Evolutionary conservation across 2,797 vertebrate genomes (phyloP).

Genomic region (Mormyrops attenuatus): DNA sequence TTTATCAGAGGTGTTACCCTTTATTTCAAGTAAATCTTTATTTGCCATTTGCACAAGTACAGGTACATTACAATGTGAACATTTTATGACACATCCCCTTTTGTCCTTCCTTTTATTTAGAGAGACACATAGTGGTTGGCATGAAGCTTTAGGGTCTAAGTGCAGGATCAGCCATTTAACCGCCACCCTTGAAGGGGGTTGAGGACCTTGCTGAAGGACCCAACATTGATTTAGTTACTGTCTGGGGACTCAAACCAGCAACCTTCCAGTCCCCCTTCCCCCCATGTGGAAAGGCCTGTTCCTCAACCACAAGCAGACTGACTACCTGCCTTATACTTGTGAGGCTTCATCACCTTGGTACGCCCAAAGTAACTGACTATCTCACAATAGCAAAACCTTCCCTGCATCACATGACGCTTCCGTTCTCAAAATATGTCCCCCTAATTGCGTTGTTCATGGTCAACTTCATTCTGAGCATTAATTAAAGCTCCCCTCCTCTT

Average conservation of each 20-base stretch:
- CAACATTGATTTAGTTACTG: neutral
- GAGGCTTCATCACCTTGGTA: neutral
- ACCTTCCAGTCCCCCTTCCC: neutral
- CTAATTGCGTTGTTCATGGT: conserved; percentile 6
- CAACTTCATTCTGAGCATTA: conserved; percentile 11
- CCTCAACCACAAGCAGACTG: neutral
- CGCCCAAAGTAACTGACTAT: neutral
- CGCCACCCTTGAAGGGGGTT: neutral
- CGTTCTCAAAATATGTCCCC: neutral
- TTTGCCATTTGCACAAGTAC: neutral
- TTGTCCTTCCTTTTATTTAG: neutral
- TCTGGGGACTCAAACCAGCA: neutral
- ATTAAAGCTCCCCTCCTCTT: conserved; percentile 3
- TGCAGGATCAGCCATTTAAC: neutral
- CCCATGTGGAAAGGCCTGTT: neutral
- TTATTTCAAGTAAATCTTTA: neutral
- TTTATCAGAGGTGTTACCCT: neutral
- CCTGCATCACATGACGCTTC: neutral
- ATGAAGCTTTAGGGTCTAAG: neutral
- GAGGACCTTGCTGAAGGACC: neutral
- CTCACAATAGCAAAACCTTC: neutral
- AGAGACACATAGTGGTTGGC: neutral
- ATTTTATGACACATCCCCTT: neutral
- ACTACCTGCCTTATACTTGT: neutral
- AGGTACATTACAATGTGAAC: neutral